These are phyloP conservation scores for Rhinoderma darwinii DNA, from an alignment of 2,113 vertebrate species.

Conservation along the genomic window DNA sequence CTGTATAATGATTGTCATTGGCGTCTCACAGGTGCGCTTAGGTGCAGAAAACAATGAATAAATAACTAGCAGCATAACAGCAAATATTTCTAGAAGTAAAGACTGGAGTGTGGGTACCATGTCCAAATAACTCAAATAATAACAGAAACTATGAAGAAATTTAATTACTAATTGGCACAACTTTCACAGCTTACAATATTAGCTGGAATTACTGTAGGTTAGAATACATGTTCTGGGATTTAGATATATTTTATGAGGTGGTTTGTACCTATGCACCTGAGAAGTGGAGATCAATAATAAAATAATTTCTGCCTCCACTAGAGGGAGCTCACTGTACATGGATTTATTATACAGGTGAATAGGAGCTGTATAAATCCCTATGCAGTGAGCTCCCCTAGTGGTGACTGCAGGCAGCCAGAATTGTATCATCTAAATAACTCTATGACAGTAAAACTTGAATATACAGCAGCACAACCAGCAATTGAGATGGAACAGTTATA, in stretches of 20 bases:
- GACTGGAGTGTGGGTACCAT: background rate
- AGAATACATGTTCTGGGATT: background rate
- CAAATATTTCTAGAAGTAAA: background rate
- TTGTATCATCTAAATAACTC: no score
- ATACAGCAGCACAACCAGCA: no score
- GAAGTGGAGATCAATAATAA: no score
- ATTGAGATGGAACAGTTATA: no score
- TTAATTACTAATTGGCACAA: background rate
- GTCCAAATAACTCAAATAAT: background rate
- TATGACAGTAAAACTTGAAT: no score
- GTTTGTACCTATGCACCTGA: background rate
- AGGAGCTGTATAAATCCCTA: no score
- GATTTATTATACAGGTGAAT: no score
- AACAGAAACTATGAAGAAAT: background rate
- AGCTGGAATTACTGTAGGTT: background rate
- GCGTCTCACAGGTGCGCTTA: background rate
- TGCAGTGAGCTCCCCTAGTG: no score
- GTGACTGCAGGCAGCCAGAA: no score
- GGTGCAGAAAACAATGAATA: slow-evolving; percentile 30
- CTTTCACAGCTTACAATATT: background rate
- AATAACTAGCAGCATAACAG: background rate
- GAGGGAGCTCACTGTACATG: no score
- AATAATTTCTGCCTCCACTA: no score
- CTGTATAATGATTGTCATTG: slow-evolving; percentile 14
- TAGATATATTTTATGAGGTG: background rate